A percentile compares a stretch with the other conserved stretches of the same genome.
phyloP scores from a whole-genome alignment of 1,140 invertebrate species.

The Chrysoperla carnea region DNA sequence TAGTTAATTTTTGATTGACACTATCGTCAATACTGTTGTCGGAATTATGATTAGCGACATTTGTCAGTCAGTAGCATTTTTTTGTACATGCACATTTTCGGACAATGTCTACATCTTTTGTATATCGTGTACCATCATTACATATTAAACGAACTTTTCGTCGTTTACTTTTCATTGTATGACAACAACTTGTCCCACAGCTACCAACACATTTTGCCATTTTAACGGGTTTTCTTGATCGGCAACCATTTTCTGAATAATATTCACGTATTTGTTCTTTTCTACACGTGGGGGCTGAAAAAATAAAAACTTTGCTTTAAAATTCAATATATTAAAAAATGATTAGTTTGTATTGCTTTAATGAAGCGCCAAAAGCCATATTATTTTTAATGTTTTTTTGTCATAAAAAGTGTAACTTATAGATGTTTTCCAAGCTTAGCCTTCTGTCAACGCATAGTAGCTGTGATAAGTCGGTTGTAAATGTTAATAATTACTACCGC shows the following conservation, averaged over 20 bases:
- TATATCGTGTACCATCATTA: conserved; percentile 78
- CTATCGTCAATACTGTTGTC: too few species aligned
- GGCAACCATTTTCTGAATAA: conserved; percentile 75
- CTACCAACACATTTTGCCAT: conserved; percentile 63
- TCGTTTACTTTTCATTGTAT: conserved; percentile 74
- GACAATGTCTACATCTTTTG: conserved; percentile 90
- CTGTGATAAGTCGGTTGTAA: too few species aligned
- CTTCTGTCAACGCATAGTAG: too few species aligned
- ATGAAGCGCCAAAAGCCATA: too few species aligned
- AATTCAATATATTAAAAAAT: background rate
- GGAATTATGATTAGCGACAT: conserved; percentile 20
- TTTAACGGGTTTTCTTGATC: conserved; percentile 74
- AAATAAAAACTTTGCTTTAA: background rate
- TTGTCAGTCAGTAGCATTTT: conserved; percentile 52
- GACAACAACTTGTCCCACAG: conserved; percentile 47
- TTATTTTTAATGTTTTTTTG: too few species aligned
- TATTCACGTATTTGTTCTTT: conserved; percentile 82
- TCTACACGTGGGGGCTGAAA: conserved; percentile 59
- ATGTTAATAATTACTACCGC: too few species aligned
- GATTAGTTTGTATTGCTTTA: too few species aligned
- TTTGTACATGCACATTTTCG: conserved; percentile 80
- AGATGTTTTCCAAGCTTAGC: too few species aligned
- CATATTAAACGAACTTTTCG: conserved; percentile 84
- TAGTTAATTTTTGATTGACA: too few species aligned
- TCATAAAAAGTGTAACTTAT: too few species aligned